Percentiles rank a stretch among this genome's conserved stretches.
These are phyloP conservation scores for Dolichoris vasculosae DNA, from an alignment of 1,140 invertebrate genomes.

Conservation along the genomic window DNA sequence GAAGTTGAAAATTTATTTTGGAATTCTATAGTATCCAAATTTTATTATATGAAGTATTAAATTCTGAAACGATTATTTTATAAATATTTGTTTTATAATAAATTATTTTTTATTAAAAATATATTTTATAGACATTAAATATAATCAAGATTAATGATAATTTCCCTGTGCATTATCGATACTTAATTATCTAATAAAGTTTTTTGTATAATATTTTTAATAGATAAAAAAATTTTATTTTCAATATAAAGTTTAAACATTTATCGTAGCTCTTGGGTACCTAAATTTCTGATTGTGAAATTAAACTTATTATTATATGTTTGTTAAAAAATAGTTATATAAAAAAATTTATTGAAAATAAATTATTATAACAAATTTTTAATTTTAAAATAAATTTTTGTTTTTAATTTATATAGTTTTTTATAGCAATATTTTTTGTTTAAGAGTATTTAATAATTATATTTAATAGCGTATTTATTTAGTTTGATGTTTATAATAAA, in stretches of 20 bases:
- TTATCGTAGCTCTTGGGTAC: no score
- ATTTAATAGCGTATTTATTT: not conserved
- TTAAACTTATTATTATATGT: no score
- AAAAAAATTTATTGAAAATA: no score
- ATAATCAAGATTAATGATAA: not conserved
- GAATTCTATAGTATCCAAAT: not conserved
- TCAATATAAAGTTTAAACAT: no score
- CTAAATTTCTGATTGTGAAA: no score
- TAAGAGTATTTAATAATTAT: not conserved
- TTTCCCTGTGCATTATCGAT: not conserved
- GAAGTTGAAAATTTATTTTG: constrained; percentile 5
- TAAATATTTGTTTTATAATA: not conserved
- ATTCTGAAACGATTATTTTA: not conserved
- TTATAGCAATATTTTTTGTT: no score
- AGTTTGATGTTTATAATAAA: not conserved
- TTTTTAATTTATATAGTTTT: no score
- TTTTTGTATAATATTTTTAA: no score
- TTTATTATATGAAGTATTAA: not conserved
- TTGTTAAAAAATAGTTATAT: no score
- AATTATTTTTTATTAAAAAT: not conserved
- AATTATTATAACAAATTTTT: no score
- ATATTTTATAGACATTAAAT: not conserved
- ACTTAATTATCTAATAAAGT: not conserved
- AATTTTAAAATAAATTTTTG: no score
- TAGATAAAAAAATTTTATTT: no score